Base-by-base conservation (phyloP, 2,113 vertebrate genomes). In the Austrofundulus limnaeus region DNA sequence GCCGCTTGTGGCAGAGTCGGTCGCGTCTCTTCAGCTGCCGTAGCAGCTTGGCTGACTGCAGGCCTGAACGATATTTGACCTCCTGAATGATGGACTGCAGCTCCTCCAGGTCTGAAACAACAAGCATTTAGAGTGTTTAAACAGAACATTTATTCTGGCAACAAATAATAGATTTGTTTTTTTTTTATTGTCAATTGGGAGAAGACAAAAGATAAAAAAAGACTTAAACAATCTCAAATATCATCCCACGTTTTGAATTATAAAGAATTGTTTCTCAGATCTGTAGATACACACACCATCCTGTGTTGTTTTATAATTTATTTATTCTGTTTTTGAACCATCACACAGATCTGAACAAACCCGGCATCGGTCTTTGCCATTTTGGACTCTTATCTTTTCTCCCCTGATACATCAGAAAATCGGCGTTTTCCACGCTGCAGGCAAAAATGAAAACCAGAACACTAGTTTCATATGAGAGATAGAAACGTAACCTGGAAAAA, bases 21-120 rank as follows among this genome's bases (percentile, higher is more conserved):
- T 99, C 97, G 34, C 94, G 95, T 79, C 95, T 94, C 90, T 89
- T 97, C 86, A 99, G 85, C 72, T 96, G 97, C 17, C 94, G 94
- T 3, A 99, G 91, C 46, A 99, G 86, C 86, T 95, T 98, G 5
- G 95, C 92, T 0, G 96, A 99, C 50, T 96, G 97, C 43, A 95
- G 70, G 0, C 90, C 92, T 9, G 94, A 92, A 45, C 95, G 93
- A 61, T 95, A 92, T 38, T 91, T 95, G 14, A 97, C 91, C 81
- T 99, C 97, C 78, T 43, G 89, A 78, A 96, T 91, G 75, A 98
- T 93, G 1, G 81, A 87, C 46, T 66, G 91, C 82, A 99, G 88
- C 77, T 97, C 95, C 72, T 80, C 70, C 0, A 67, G 79, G 72
- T 93, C 97, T 99, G 84, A 48, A 61, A 39, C 23, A 19, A 25